phyloP scores from a whole-genome alignment of 2,797 vertebrate genomes.

The Setipinna tenuifilis region DNA sequence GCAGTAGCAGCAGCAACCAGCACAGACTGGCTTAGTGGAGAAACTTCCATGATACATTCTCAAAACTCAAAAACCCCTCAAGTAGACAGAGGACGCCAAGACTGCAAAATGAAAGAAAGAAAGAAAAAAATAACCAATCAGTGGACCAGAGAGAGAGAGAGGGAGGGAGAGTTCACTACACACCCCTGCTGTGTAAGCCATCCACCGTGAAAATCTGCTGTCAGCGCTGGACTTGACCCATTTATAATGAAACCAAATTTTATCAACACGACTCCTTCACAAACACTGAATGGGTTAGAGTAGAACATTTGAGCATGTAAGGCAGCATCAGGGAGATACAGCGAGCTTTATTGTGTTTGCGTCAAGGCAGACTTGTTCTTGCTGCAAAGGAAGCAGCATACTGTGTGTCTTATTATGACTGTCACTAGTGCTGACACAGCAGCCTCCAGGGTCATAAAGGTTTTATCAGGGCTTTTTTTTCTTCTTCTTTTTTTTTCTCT shows the following conservation, averaged over 20 bases:
- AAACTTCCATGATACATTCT: background rate
- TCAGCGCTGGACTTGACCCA: slow-evolving; percentile 2
- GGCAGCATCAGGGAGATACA: background rate
- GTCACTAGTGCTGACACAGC: background rate
- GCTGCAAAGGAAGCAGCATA: background rate
- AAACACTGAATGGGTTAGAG: background rate
- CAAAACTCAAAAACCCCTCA: background rate
- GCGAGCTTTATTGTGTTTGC: background rate
- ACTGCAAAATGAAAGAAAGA: background rate
- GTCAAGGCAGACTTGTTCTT: background rate
- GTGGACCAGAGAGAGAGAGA: background rate
- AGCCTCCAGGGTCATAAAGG: too few relatives aligned
- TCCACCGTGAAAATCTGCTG: background rate
- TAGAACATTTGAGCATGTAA: background rate
- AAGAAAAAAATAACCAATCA: background rate
- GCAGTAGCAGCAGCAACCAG: background rate
- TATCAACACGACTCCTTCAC: background rate
- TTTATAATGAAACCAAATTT: slow-evolving; percentile 5
- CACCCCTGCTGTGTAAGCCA: background rate
- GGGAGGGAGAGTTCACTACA: background rate
- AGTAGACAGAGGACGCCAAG: background rate
- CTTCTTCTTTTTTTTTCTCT: background rate
- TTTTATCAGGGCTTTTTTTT: background rate
- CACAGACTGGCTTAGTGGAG: background rate
- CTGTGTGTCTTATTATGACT: background rate